These are phyloP conservation scores for Labeo calbasu DNA, from an alignment of 2,797 vertebrate species.

Conservation along the genomic window DNA sequence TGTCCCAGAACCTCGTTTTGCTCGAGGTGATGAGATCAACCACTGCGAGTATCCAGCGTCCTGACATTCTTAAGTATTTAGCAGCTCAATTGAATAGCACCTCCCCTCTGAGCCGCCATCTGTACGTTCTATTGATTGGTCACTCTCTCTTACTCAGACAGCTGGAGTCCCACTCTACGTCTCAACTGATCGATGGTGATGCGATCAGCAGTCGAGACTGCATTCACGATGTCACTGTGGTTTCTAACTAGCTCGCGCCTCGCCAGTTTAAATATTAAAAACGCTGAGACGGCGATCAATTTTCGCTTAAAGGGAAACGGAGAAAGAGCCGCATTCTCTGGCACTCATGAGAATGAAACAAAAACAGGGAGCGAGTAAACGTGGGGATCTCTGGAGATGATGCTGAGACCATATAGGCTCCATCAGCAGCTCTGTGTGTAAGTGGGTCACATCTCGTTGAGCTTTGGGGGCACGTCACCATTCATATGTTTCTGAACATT, in stretches of 20 bases:
- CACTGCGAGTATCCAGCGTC: conserved; percentile 61
- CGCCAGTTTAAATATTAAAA: conserved; percentile 37
- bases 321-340: neutral
- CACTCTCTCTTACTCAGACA: conserved; percentile 66
- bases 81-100: conserved; percentile 60
- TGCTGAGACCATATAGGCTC: conserved; percentile 41
- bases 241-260: conserved; percentile 48
- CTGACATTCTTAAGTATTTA: conserved; percentile 65
- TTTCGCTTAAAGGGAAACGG: neutral
- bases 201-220: conserved; percentile 59
- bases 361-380: conserved; percentile 31
- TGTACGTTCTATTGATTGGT: conserved; percentile 71
- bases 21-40: conserved; percentile 59
- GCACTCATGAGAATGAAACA: neutral
- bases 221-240: conserved; percentile 55
- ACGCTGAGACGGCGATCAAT: neutral
- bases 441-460: conserved; percentile 55
- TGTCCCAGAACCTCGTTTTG: conserved; percentile 52
- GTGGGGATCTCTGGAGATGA: conserved; percentile 41
- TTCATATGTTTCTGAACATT: conserved; percentile 39
- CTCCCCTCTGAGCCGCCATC: conserved; percentile 62
- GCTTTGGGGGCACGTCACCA: conserved; percentile 43
- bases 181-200: conserved; percentile 69
- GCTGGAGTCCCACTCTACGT: conserved; percentile 64
- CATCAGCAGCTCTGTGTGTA: conserved; percentile 38